Evolutionary conservation across 2,888 invertebrate genomes (phyloP).

Genomic region (Fragum fragum): DNA sequence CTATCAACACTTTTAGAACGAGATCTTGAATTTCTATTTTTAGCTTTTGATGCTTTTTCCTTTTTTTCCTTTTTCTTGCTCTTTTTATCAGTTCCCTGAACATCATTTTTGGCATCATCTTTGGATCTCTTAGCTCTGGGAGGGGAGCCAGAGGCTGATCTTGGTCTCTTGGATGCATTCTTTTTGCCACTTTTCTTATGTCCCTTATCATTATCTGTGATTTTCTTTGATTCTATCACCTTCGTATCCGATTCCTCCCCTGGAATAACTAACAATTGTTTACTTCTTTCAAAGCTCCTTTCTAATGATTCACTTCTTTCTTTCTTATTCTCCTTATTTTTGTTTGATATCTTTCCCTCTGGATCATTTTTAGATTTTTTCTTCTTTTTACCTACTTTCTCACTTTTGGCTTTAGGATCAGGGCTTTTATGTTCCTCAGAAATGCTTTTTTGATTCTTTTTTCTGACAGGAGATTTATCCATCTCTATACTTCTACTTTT

Average conservation of each 20-base stretch:
- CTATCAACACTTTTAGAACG: conserved; percentile 29
- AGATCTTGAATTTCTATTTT: conserved; percentile 12
- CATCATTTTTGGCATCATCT: neutral
- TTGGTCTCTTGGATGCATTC: conserved; percentile 16
- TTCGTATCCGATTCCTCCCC: neutral
- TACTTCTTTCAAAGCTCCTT: conserved; percentile 59
- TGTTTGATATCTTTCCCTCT: neutral
- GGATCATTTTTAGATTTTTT: neutral
- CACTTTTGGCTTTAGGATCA: conserved; percentile 8
- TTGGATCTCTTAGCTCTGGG: conserved; percentile 5
- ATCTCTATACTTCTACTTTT: neutral
- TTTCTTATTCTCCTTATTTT: conserved; percentile 8
- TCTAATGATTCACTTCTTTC: conserved; percentile 46
- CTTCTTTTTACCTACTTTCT: neutral
- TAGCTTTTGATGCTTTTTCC: conserved; percentile 20
- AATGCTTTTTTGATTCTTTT: neutral
- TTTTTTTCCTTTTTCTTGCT: conserved; percentile 37
- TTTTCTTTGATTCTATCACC: conserved; percentile 14
- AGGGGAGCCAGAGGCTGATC: conserved; percentile 20
- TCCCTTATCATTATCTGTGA: neutral
- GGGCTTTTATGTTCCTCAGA: neutral
- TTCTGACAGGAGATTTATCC: conserved; percentile 14
- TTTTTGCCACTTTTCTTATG: conserved; percentile 15
- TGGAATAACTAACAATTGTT: conserved; percentile 34
- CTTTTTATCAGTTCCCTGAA: neutral